Base-by-base conservation (phyloP, 2,888 invertebrate species). In the Margaritifera margaritifera region DNA sequence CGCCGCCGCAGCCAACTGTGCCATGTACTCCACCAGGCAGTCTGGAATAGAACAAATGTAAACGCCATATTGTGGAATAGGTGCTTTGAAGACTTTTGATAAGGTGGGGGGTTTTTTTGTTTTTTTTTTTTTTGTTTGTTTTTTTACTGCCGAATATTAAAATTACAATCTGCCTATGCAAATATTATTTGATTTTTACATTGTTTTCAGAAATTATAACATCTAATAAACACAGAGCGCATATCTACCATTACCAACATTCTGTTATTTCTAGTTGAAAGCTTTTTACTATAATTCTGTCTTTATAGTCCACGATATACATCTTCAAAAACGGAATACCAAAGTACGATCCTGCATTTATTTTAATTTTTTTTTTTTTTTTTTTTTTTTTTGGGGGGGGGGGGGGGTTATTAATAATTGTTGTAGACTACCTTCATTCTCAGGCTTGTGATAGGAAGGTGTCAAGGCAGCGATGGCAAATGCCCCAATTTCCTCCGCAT, bases 1-100 rank as follows among this genome's bases (percentile, higher is more conserved):
- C 1, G 95, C 95, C 0, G 93, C 93, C 22, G 92, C 90, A 0
- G 94, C 92, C 6, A 96, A 92, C 62, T 92, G 85, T 79, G 92
- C 92, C 79, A 88, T 84, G 68, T 86, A 86, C 3, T 83, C 82
- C 6, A 88, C 82, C 31, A 87, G 70, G 6, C 74, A 76, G 57
- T 87, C 88, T 88, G 78, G 19, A 82, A 71, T 15, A 60, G 58
- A 67, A 53, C 20, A 25, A 22, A 56, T 56, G n/a, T n/a, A 53
- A 22, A 22, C 3, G 15, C 11, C n/a, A n/a, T n/a, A n/a, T n/a
- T n/a, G n/a, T n/a, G n/a, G n/a, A n/a, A 42, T 42, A 2, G 3
- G 42, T 42, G 42, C 15, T 15, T 42, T 42, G 42, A 42, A 55
- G 56, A 24, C n/a, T 11, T 24, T 18, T 55, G 56, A 18, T n/a